phyloP scores from a whole-genome alignment of 1,140 invertebrate species.

The Pristionchus pacificus region DNA sequence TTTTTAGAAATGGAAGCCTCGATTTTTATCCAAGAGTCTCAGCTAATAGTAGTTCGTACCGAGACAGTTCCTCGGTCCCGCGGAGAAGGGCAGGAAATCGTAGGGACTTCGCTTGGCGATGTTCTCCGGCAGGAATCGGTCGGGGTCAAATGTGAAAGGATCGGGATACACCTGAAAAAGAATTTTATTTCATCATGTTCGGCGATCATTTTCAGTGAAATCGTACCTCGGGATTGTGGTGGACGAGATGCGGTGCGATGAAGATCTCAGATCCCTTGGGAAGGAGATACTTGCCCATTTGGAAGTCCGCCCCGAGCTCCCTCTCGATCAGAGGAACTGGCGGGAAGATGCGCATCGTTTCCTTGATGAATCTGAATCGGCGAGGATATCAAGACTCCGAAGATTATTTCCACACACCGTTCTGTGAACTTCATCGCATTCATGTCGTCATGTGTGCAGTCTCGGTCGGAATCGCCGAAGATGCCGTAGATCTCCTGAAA shows the following conservation, averaged over 20 bases:
- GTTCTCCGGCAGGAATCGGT: constrained; percentile 80
- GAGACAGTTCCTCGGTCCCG: constrained; percentile 57
- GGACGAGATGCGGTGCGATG: constrained; percentile 67
- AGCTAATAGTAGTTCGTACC: constrained; percentile 29
- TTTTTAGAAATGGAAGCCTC: neutral
- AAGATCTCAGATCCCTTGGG: constrained; percentile 67
- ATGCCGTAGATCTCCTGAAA: constrained; percentile 59
- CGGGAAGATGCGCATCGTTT: constrained; percentile 68
- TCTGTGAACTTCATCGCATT: constrained; percentile 77
- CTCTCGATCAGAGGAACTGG: constrained; percentile 69
- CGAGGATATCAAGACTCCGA: neutral
- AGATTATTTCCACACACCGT: constrained; percentile 60
- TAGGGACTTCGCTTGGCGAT: constrained; percentile 59
- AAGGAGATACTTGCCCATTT: constrained; percentile 57
- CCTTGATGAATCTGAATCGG: constrained; percentile 67
- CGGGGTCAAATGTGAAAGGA: constrained; percentile 78
- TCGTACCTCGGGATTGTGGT: constrained; percentile 67
- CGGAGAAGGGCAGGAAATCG: constrained; percentile 54
- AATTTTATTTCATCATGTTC: constrained; percentile 60
- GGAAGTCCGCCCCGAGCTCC: constrained; percentile 68
- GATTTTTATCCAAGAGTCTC: neutral
- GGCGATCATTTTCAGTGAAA: constrained; percentile 60
- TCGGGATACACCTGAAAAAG: constrained; percentile 75
- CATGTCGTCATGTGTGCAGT: constrained; percentile 74
- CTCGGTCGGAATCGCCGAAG: constrained; percentile 68